These are phyloP conservation scores for Nematolebias whitei DNA, from an alignment of 2,113 vertebrate species.

Conservation along the genomic window DNA sequence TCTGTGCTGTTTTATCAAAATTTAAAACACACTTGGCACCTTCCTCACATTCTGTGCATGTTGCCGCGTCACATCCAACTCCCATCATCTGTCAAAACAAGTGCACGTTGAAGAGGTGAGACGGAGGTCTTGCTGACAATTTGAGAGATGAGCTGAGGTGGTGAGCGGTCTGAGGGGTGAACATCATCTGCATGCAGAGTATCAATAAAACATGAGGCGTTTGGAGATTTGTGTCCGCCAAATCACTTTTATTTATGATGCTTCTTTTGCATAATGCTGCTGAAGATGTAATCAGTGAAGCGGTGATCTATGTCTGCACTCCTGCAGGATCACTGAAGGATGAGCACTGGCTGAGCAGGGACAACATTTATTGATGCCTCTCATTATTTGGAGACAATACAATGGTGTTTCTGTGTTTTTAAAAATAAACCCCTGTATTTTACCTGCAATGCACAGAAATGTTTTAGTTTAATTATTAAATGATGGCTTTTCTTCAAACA, in stretches of 20 bases:
- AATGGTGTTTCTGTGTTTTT: background rate
- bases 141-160: constrained; percentile 23
- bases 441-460: background rate
- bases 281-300: constrained; percentile 65
- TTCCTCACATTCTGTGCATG: background rate
- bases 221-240: constrained; percentile 42
- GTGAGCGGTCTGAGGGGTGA: constrained; percentile 19
- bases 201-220: constrained; percentile 71
- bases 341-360: constrained; percentile 1
- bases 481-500: too few relatives aligned
- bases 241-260: constrained; percentile 58
- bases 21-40: background rate
- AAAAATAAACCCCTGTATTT: constrained; percentile 18
- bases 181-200: constrained; percentile 24
- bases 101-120: constrained; percentile 29
- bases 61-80: background rate
- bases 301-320: constrained; percentile 52
- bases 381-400: constrained; percentile 35
- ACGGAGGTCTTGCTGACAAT: constrained; percentile 33
- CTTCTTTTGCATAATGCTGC: constrained; percentile 56
- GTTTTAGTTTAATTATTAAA: background rate
- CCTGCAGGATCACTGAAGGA: constrained; percentile 41
- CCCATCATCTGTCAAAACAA: constrained; percentile 18
- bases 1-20: background rate
- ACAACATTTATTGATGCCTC: constrained; percentile 13